Base-by-base conservation (phyloP, 1,140 invertebrate genomes). In the Cotesia glomerata region DNA sequence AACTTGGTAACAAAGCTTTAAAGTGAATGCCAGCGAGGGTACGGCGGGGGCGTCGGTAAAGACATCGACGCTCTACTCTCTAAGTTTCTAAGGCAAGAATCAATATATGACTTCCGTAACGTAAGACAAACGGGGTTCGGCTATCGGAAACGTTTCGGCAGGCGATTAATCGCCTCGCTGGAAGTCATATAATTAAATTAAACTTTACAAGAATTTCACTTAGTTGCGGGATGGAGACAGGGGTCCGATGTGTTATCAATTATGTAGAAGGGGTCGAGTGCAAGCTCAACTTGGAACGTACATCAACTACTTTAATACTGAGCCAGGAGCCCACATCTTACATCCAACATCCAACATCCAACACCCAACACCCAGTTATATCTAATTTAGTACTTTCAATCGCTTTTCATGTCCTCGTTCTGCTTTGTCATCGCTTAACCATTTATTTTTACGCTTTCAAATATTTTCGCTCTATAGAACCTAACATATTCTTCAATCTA, bases 121-220 rank as follows among this genome's bases (percentile, higher is more conserved):
- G 49, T 64, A 73, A 68, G 65, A 73, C 66, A 73, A 73, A 73
- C 70, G 69, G 67, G 72, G 71, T 67, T 64, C 69, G 39, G 62
- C 61, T 54, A 73, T 64, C 56, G 62, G 36, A 63, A 71, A n/a
- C 13, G 74, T 71, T 54, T 80, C 67, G 67, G 69, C 69, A 54
- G 62, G 58, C 76, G 74, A 81, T 81, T 81, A 81, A 81, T 81
- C 75, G 79, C 72, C 61, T 71, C 73, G 73, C 69, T 59, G 65
- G 69, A 70, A 63, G 59, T 72, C 76, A 71, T 81, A 78, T 80
- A 82, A 82, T 81, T 79, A 81, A 82, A 82, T 80, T 77, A 77
- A 81, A 82, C 78, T 82, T 80, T 74, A 75, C 74, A 82, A 82
- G 80, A 82, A 82, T 81, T 81, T 80, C 80, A 82, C 78, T 82